Percentiles rank a stretch among this genome's conserved stretches.
Evolutionary conservation across 2,888 invertebrate species (phyloP).

Genomic region (Spilosoma lubricipeda): DNA sequence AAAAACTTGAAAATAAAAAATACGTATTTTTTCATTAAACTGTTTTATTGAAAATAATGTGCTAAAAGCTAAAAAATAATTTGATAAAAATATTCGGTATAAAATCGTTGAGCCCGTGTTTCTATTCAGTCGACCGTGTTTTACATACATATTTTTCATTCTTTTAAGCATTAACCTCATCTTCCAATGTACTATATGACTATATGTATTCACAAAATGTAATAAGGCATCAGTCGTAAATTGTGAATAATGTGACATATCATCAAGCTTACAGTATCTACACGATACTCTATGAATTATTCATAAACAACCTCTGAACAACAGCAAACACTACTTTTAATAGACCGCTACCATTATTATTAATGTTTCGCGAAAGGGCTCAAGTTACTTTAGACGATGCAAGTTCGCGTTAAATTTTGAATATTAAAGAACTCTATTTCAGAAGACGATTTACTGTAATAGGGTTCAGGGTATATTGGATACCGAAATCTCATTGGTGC

Average conservation of each 20-base stretch:
- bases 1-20: too few species aligned
- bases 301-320: constrained; percentile 56
- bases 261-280: constrained; percentile 56
- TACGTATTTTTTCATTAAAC: too few species aligned
- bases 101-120: too few species aligned
- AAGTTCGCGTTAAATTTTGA: constrained; percentile 27
- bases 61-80: too few species aligned
- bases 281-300: constrained; percentile 74
- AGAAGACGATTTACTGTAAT: not conserved
- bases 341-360: constrained; percentile 31
- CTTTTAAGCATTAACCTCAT: too few species aligned
- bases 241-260: constrained; percentile 77
- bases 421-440: constrained; percentile 18
- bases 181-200: too few species aligned
- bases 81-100: too few species aligned
- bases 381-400: constrained; percentile 32
- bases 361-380: constrained; percentile 26
- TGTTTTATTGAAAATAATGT: too few species aligned
- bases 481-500: constrained; percentile 37
- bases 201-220: constrained; percentile 24
- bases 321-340: constrained; percentile 36
- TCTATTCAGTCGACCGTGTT: too few species aligned
- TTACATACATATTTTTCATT: too few species aligned
- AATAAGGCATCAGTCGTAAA: constrained; percentile 72
- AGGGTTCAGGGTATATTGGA: constrained; percentile 29